These are phyloP conservation scores for Ploceus nigricollis DNA, from an alignment of 2,113 vertebrate species.

Conservation along the genomic window DNA sequence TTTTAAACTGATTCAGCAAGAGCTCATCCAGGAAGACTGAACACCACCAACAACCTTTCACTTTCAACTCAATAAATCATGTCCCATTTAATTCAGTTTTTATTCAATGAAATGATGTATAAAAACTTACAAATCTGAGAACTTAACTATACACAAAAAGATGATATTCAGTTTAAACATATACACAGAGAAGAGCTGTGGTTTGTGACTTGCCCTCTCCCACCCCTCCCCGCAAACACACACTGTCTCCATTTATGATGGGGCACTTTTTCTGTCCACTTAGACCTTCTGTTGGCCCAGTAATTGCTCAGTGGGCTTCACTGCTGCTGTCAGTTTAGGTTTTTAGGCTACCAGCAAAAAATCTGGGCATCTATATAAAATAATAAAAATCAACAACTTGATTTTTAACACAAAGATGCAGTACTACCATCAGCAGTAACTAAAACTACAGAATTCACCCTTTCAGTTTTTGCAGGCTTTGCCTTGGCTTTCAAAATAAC, in stretches of 20 bases:
- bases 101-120: conserved; percentile 83
- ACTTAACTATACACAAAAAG: conserved; percentile 80
- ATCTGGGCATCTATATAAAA: conserved; percentile 52
- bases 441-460: conserved; percentile 30
- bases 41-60: not conserved
- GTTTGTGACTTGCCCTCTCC: conserved; percentile 50
- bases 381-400: conserved; percentile 57
- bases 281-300: conserved; percentile 33
- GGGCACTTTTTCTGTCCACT: conserved; percentile 32
- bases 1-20: not conserved
- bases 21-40: not conserved
- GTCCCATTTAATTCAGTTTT: conserved; percentile 73
- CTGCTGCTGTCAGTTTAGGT: conserved; percentile 31
- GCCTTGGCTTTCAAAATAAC: conserved; percentile 28
- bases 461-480: conserved; percentile 23
- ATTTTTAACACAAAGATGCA: conserved; percentile 66
- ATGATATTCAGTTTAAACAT: conserved; percentile 70
- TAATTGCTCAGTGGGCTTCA: conserved; percentile 13
- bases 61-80: conserved; percentile 22
- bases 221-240: conserved; percentile 51
- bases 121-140: conserved; percentile 83
- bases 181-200: conserved; percentile 66
- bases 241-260: conserved; percentile 47
- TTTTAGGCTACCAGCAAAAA: conserved; percentile 60
- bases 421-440: conserved; percentile 44